Percentiles rank a stretch among this genome's conserved stretches.
phyloP scores from a whole-genome alignment of 2,113 vertebrate species.

The Sylvietta virens region DNA sequence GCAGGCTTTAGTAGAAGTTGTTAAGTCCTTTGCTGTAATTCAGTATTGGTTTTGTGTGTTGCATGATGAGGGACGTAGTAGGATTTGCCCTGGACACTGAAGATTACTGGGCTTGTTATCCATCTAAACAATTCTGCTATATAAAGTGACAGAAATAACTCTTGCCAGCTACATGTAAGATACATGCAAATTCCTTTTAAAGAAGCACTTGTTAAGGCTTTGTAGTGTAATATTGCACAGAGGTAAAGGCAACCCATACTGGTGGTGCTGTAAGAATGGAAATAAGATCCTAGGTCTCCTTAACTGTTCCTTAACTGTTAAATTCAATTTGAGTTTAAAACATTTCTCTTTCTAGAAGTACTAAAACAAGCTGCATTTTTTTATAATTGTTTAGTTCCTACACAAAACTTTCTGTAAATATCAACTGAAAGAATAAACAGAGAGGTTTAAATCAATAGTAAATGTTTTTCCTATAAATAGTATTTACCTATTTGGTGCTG shows the following conservation, averaged over 20 bases:
- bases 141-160: background rate
- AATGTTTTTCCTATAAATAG: background rate
- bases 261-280: background rate
- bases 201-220: background rate
- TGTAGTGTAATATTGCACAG: background rate
- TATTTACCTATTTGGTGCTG: background rate
- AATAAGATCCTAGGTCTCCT: background rate
- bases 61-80: background rate
- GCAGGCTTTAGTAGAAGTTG: background rate
- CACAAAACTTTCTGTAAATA: background rate
- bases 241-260: background rate
- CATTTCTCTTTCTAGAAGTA: background rate
- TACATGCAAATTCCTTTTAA: background rate
- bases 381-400: background rate
- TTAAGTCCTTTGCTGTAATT: background rate
- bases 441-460: background rate
- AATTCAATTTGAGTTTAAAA: background rate
- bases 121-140: background rate
- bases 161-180: background rate
- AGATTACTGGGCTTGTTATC: background rate
- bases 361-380: background rate
- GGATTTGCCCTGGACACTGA: background rate
- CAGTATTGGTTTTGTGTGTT: background rate
- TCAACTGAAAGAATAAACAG: background rate
- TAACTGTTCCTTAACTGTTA: background rate